Conservation (phyloP, 2,797 vertebrate genomes). For the Trematomus bernacchii region DNA sequence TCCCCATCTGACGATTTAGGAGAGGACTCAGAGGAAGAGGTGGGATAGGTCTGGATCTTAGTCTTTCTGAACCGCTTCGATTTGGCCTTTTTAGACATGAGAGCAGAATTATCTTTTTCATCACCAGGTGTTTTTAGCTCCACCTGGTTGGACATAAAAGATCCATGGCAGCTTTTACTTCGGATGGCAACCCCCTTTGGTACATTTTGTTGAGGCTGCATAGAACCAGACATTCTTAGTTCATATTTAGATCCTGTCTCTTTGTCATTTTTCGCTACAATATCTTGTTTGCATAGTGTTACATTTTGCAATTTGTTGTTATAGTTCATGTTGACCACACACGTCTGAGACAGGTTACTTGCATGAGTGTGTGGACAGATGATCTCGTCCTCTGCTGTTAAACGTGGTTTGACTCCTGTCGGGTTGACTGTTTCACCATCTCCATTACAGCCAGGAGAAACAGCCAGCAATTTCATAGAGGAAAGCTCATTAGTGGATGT, state of each 20-base stretch:
- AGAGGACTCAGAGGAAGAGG: constrained; percentile 79
- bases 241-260: constrained; percentile 36
- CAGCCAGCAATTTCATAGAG: not conserved
- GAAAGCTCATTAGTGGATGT: not conserved
- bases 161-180: constrained; percentile 11
- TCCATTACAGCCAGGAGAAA: not conserved
- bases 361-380: constrained; percentile 20
- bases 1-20: constrained; percentile 78
- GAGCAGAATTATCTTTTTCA: constrained; percentile 20
- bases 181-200: constrained; percentile 28
- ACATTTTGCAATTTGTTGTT: constrained; percentile 22
- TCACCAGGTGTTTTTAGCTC: constrained; percentile 13
- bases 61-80: constrained; percentile 78
- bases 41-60: constrained; percentile 58
- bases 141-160: constrained; percentile 31
- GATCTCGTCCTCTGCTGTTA: constrained; percentile 17
- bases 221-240: constrained; percentile 5
- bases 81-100: constrained; percentile 69
- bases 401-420: not conserved
- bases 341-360: constrained; percentile 36
- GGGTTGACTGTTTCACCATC: constrained; percentile 6
- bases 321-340: constrained; percentile 51
- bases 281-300: constrained; percentile 1
- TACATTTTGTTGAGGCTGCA: constrained; percentile 7
- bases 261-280: constrained; percentile 15